Evolutionary conservation across 2,888 invertebrate species (phyloP).

Genomic region (Hylaea fasciaria): DNA sequence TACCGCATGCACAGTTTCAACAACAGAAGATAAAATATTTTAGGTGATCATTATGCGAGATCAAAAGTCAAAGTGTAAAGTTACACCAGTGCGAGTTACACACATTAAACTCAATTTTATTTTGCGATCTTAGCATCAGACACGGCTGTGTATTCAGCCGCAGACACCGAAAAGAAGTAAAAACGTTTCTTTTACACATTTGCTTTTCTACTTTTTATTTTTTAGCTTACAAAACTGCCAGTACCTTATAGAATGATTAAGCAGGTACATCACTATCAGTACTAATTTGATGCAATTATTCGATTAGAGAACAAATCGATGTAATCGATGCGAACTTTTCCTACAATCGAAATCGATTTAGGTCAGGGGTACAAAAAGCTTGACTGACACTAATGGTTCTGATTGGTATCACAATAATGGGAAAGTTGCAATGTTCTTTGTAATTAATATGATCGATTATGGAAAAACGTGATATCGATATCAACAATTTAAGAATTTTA

Average conservation of each 20-base stretch:
- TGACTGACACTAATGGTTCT: constrained; percentile 31
- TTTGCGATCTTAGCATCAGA: too few relatives aligned
- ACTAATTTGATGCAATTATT: constrained; percentile 28
- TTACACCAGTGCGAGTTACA: too few relatives aligned
- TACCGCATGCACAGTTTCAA: too few relatives aligned
- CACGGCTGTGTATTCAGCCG: too few relatives aligned
- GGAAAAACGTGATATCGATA: constrained; percentile 11
- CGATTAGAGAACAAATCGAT: constrained; percentile 39
- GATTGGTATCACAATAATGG: constrained; percentile 34
- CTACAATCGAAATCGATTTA: constrained; percentile 56
- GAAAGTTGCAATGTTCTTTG: constrained; percentile 16
- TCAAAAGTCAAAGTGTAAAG: too few relatives aligned
- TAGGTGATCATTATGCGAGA: too few relatives aligned
- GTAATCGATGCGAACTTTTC: constrained; percentile 43
- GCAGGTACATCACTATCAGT: constrained; percentile 30
- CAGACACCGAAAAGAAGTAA: too few relatives aligned
- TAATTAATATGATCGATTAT: constrained; percentile 1
- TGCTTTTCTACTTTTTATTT: neutral
- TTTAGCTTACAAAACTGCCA: neutral
- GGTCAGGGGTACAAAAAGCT: constrained; percentile 44
- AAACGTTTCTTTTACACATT: too few relatives aligned
- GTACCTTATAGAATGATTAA: constrained; percentile 1
- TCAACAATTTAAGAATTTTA: too few relatives aligned
- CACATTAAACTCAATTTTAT: too few relatives aligned
- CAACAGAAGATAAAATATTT: too few relatives aligned